phyloP scores from a whole-genome alignment of 2,888 invertebrate genomes.

The Watsonalla cultraria region DNA sequence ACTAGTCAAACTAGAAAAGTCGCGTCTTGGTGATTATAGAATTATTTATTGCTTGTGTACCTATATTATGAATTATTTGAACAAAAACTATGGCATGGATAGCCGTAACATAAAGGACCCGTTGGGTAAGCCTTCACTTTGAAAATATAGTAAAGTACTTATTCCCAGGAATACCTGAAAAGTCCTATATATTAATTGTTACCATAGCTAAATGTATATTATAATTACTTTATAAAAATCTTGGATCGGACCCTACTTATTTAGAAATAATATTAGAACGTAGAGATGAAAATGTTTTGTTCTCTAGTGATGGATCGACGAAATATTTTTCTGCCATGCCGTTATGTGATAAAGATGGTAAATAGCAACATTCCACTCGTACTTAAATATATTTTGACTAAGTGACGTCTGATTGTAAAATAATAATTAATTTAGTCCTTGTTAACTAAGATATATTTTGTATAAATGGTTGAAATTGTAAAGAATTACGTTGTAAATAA shows the following conservation, averaged over 20 bases:
- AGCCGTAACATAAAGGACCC: not conserved
- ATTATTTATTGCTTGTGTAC: constrained; percentile 62
- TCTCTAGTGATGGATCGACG: constrained; percentile 34
- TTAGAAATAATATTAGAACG: constrained; percentile 11
- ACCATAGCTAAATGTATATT: constrained; percentile 66
- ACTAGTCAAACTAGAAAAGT: constrained; percentile 73
- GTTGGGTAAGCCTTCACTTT: not conserved
- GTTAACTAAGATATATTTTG: constrained; percentile 77
- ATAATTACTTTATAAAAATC: constrained; percentile 41
- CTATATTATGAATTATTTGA: constrained; percentile 15
- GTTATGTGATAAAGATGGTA: constrained; percentile 63
- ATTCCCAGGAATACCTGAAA: constrained; percentile 19
- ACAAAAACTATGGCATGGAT: not conserved
- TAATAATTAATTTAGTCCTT: constrained; percentile 66
- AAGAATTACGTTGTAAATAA: constrained; percentile 77
- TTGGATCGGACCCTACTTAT: constrained; percentile 5
- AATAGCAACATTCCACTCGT: constrained; percentile 57
- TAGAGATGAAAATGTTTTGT: constrained; percentile 25
- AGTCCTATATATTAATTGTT: constrained; percentile 57
- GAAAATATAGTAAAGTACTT: not conserved
- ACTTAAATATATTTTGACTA: constrained; percentile 47
- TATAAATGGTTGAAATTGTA: constrained; percentile 77
- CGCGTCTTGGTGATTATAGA: constrained; percentile 55
- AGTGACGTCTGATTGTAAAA: constrained; percentile 73
- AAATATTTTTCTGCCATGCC: constrained; percentile 57